phyloP scores from a whole-genome alignment of 2,113 vertebrate genomes.

The Podarcis raffonei region DNA sequence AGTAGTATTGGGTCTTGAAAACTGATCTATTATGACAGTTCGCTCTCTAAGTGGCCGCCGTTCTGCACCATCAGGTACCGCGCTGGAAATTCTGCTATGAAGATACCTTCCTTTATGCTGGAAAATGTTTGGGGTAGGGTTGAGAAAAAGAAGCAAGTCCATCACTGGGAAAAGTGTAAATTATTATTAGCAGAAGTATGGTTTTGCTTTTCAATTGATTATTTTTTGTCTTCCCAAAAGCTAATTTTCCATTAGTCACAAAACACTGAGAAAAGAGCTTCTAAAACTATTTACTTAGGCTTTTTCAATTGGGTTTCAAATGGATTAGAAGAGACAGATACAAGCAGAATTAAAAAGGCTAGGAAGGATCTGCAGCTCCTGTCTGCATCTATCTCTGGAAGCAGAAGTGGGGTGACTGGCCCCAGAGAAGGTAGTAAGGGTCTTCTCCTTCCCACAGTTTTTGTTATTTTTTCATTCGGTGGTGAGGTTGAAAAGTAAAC shows the following conservation, averaged over 20 bases:
- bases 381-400: no score
- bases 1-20: conserved; percentile 82
- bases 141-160: background rate
- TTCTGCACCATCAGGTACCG: conserved; percentile 63
- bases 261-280: background rate
- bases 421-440: no score
- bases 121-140: background rate
- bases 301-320: conserved; percentile 6
- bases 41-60: conserved; percentile 72
- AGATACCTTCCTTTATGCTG: conserved; percentile 70
- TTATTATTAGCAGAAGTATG: background rate
- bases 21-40: conserved; percentile 58
- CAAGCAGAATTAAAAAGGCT: background rate
- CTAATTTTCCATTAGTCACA: background rate
- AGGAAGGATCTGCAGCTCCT: background rate
- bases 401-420: no score
- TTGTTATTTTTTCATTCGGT: no score
- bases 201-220: background rate
- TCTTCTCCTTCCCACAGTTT: no score
- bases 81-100: conserved; percentile 72
- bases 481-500: background rate
- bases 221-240: background rate
- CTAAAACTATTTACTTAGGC: background rate
- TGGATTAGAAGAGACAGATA: background rate
- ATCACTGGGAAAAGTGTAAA: conserved; percentile 15